Evolutionary conservation across 2,113 vertebrate species (phyloP).

Genomic region (Tragelaphus buxtoni): DNA sequence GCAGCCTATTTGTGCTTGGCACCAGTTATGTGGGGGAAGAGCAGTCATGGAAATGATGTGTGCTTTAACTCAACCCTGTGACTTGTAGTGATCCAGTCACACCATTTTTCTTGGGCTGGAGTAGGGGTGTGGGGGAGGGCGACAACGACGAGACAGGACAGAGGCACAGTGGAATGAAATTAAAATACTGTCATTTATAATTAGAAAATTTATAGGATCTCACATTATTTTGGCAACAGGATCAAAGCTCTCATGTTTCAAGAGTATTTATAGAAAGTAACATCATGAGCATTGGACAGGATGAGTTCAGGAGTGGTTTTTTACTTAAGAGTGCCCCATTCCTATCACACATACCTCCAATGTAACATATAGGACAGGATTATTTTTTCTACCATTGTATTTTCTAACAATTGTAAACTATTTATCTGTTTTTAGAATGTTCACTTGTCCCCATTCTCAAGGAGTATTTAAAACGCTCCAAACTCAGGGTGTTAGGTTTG

Average conservation of each 20-base stretch:
- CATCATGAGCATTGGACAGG: conserved; percentile 26
- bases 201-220: conserved; percentile 66
- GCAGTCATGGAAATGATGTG: not conserved
- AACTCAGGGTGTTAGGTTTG: not conserved
- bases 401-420: conserved; percentile 9
- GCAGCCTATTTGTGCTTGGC: not conserved
- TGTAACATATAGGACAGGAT: conserved; percentile 17
- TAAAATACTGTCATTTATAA: conserved; percentile 65
- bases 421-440: not conserved
- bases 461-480: not conserved
- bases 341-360: not conserved
- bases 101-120: not conserved
- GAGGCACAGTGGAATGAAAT: conserved; percentile 46
- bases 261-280: conserved; percentile 67
- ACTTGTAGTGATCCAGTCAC: conserved; percentile 31
- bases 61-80: conserved; percentile 35
- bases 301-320: conserved; percentile 44
- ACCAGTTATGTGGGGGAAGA: not conserved
- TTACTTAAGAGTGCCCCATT: conserved; percentile 35
- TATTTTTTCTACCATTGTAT: not conserved
- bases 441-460: not conserved
- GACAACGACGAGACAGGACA: not conserved
- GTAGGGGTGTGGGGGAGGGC: not conserved
- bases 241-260: conserved; percentile 66
- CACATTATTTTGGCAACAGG: conserved; percentile 61